Percentiles rank a stretch among this genome's conserved stretches.
phyloP scores from a whole-genome alignment of 2,797 vertebrate species.

The Peromyscus eremicus region DNA sequence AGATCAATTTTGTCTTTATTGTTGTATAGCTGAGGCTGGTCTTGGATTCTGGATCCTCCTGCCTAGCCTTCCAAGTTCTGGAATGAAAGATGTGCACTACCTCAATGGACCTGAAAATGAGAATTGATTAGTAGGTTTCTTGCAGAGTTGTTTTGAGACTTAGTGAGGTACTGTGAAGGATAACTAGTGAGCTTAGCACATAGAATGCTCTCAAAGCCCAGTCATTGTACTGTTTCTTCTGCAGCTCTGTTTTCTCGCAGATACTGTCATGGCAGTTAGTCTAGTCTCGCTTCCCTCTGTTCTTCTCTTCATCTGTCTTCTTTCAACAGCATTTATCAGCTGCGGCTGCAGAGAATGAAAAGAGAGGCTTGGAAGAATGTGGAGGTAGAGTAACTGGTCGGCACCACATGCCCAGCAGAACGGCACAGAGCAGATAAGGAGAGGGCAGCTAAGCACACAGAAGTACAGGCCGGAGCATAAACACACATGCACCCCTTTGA shows the following conservation, averaged over 20 bases:
- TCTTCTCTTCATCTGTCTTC: constrained; percentile 35
- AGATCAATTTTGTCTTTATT: not conserved
- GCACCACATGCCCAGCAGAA: constrained; percentile 52
- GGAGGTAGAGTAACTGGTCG: constrained; percentile 57
- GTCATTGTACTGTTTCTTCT: not conserved
- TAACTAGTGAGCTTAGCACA: constrained; percentile 3
- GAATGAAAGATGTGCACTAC: not conserved
- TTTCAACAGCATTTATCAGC: constrained; percentile 70
- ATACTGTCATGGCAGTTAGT: constrained; percentile 49
- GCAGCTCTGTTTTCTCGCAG: constrained; percentile 15
- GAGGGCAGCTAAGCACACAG: constrained; percentile 18
- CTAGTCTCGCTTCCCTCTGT: not conserved
- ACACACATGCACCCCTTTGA: constrained; percentile 29
- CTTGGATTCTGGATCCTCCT: not conserved
- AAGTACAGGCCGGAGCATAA: constrained; percentile 54
- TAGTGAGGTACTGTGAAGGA: not conserved
- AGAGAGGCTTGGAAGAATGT: constrained; percentile 73
- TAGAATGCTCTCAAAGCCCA: not conserved
- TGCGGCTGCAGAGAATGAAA: constrained; percentile 60
- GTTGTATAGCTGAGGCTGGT: not conserved
- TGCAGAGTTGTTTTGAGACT: constrained; percentile 44
- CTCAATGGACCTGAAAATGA: not conserved
- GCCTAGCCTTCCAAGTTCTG: not conserved
- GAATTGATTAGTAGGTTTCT: constrained; percentile 4
- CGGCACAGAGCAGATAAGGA: constrained; percentile 66